These are phyloP conservation scores for Trissoscelio sp. DNA, from an alignment of 2,888 invertebrate species.

Conservation along the genomic window DNA sequence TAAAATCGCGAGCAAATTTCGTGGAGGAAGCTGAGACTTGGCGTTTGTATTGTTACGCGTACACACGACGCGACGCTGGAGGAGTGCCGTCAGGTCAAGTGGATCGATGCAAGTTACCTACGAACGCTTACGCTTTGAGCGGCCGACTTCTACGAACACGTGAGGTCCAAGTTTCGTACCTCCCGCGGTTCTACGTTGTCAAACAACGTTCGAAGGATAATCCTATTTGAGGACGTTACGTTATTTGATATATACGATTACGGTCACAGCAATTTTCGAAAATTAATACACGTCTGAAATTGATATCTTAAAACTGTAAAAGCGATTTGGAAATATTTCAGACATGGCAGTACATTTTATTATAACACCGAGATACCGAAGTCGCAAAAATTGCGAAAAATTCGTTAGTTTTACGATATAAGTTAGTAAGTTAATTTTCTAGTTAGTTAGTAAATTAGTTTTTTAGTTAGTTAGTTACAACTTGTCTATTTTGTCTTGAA, in stretches of 20 bases:
- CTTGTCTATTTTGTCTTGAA: too few species aligned
- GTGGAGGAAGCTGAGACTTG: constrained; percentile 57
- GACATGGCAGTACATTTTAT: too few species aligned
- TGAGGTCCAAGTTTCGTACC: constrained; percentile 36
- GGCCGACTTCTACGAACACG: constrained; percentile 62
- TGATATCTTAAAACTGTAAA: too few species aligned
- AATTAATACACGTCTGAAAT: too few species aligned
- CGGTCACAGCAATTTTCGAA: neutral
- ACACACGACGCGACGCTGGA: constrained; percentile 60
- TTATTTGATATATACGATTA: neutral
- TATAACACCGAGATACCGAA: too few species aligned
- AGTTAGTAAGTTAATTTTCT: too few species aligned
- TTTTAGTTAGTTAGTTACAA: too few species aligned
- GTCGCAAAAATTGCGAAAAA: too few species aligned
- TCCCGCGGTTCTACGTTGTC: constrained; percentile 18
- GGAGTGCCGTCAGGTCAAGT: constrained; percentile 78
- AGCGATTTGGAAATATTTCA: too few species aligned
- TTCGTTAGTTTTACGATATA: too few species aligned
- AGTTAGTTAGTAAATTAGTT: too few species aligned
- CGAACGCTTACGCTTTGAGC: constrained; percentile 68
- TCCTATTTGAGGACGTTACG: constrained; percentile 15
- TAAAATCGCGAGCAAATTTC: constrained; percentile 49
- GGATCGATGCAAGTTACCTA: constrained; percentile 80
- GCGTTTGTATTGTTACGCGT: constrained; percentile 52
- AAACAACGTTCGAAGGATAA: constrained; percentile 37